Evolutionary conservation across 1,140 invertebrate genomes (phyloP), one percentile per base, ranked within the genome.

Genomic region (Drosophila seguyi): DNA sequence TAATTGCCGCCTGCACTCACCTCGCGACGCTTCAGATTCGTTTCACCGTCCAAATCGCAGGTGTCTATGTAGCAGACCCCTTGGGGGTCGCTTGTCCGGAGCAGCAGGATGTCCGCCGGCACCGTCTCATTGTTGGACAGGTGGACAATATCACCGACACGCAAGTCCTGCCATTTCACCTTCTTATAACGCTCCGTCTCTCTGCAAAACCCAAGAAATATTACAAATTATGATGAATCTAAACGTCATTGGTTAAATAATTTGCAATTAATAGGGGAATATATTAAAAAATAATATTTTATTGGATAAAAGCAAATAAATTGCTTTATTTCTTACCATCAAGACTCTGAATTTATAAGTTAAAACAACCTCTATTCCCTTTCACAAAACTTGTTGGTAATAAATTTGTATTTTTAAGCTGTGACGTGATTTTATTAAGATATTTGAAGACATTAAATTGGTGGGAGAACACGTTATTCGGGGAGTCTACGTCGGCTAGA

Each of bases 41-140:
- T 99, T 94, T 99, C 99, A 13, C 99, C 99, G 92, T 99, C 99
- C 78, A 99, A 94, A 94, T 99, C 99, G 73, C 98, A 98, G 3
- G 99, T 99, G 93, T 99, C 95, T 91, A 99, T 96, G 93, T 99
- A 99, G 92, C 98, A 99, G 79, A 99, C 95, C 31, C 98, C 98
- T 90, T 98, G 95, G 5, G 97, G 96, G 94, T 99, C 98, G 92
- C 98, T 98, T 45, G 97, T 97, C 71, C 96, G 94, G 38, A 99
- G 93, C 25, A 99, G 93, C 29, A 99, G 94, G 83, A 99, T 96
- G 93, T 99, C 99, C 5, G 99, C 98, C 8, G 99, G 99, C 72
- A 99, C 98, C 25, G 97, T 95, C 94, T 99, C 98, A 94, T 99
- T 98, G 93, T 98, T 98, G 14, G 97, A 98, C 63, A 99, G 93